A percentile compares a stretch with the other conserved stretches of the same genome.
phyloP scores from a whole-genome alignment of 2,797 vertebrate species.

The Nyctalus aviator region DNA sequence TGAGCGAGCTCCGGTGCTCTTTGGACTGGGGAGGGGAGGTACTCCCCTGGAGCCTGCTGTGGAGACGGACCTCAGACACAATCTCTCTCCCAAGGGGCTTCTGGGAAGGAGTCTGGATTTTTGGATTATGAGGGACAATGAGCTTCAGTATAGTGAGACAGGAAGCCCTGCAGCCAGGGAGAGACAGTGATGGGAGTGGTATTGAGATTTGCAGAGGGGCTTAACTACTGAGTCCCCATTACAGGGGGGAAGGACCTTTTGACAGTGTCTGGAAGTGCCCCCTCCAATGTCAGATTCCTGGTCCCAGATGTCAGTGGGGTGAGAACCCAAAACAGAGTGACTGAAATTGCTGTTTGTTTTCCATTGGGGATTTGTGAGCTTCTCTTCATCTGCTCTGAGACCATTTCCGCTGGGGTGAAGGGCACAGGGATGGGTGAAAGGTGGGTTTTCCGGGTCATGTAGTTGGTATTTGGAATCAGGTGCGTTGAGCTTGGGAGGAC shows the following conservation, averaged over 20 bases:
- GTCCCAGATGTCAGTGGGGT: fast-evolving
- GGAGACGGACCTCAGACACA: background rate
- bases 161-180: background rate
- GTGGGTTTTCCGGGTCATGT: background rate
- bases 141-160: too few relatives aligned
- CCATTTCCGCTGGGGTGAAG: fast-evolving
- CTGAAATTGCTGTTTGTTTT: fast-evolving
- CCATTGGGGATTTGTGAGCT: fast-evolving
- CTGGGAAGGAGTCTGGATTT: background rate
- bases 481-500: background rate
- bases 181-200: background rate
- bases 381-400: fast-evolving
- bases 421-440: too few relatives aligned
- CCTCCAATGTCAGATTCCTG: background rate
- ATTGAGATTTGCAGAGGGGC: background rate
- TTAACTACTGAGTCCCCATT: too few relatives aligned
- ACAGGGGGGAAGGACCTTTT: background rate
- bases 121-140: fast-evolving
- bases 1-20: constrained; percentile 83
- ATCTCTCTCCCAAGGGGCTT: fast-evolving
- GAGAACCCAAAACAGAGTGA: background rate
- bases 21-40: fast-evolving
- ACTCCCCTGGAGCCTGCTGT: background rate
- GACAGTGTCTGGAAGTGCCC: background rate
- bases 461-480: background rate